Conservation (phyloP, 2,113 vertebrate genomes). For the Cottus gobio region DNA sequence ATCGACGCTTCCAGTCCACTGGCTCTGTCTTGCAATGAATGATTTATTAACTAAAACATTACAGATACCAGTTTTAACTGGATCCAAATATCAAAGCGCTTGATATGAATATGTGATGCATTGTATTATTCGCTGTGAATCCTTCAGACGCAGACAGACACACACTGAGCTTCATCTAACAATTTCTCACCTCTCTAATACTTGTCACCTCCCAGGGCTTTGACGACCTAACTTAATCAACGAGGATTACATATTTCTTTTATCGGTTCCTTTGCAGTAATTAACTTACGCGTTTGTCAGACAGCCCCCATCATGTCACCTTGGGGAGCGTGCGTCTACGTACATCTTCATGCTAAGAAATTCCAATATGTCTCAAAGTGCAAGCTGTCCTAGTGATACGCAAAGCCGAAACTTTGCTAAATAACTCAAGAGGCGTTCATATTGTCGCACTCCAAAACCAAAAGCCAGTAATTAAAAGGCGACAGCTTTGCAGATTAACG, state of each 20-base stretch:
- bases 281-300: constrained; percentile 75
- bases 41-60: constrained; percentile 62
- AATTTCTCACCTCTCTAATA: constrained; percentile 74
- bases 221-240: constrained; percentile 76
- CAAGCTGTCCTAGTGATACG: constrained; percentile 33
- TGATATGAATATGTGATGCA: constrained; percentile 35
- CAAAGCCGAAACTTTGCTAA: constrained; percentile 55
- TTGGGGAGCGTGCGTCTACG: constrained; percentile 52
- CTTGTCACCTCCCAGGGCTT: constrained; percentile 64
- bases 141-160: constrained; percentile 51
- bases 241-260: constrained; percentile 74
- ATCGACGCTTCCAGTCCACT: constrained; percentile 62
- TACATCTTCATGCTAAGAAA: constrained; percentile 29
- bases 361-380: constrained; percentile 35
- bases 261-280: constrained; percentile 73
- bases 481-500: constrained; percentile 76
- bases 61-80: constrained; percentile 43
- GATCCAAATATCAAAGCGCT: constrained; percentile 46
- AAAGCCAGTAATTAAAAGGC: constrained; percentile 84
- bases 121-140: constrained; percentile 41
- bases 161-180: constrained; percentile 67
- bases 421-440: constrained; percentile 67
- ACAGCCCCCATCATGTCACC: constrained; percentile 64
- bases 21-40: constrained; percentile 46
- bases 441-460: constrained; percentile 61